These are phyloP conservation scores for Cisticola juncidis DNA, from an alignment of 2,113 vertebrate species.

Conservation along the genomic window DNA sequence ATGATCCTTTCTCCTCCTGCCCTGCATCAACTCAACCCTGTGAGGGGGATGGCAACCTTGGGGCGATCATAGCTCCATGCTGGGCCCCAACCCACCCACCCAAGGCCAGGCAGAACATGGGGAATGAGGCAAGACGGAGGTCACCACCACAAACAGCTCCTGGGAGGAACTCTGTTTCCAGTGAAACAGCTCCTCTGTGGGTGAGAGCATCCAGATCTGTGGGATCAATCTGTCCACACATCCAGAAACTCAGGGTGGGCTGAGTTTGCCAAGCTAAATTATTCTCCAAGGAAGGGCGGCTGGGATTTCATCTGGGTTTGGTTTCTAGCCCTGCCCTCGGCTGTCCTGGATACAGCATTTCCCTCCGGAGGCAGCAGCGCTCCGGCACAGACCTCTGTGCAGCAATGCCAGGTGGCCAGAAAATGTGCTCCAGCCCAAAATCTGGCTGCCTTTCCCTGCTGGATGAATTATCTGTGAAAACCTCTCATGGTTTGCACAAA, in stretches of 20 bases:
- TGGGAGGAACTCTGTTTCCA: not conserved
- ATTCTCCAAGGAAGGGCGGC: not conserved
- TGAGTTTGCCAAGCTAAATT: not conserved
- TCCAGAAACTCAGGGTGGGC: not conserved
- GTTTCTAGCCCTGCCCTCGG: not conserved
- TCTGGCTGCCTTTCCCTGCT: conserved; percentile 21
- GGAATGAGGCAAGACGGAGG: not conserved
- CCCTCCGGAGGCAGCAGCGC: not conserved
- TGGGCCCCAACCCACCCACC: not conserved
- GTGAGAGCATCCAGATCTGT: not conserved
- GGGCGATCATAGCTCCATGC: fast-evolving
- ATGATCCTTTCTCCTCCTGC: not conserved
- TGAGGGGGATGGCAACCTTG: not conserved
- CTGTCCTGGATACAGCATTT: not conserved
- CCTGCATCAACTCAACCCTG: not conserved
- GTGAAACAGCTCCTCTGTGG: not conserved
- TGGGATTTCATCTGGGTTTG: conserved; percentile 7
- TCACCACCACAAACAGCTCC: not conserved
- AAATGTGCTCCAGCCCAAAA: not conserved
- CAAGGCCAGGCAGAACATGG: not conserved
- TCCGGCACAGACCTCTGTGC: not conserved
- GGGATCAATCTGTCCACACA: not conserved
- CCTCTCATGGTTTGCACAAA: conserved; percentile 19
- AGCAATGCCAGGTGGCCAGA: conserved; percentile 48
- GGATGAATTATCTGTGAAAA: conserved; percentile 50